These are phyloP conservation scores for Thamnophis sirtalis DNA, from an alignment of 2,113 vertebrate genomes.

Conservation along the genomic window DNA sequence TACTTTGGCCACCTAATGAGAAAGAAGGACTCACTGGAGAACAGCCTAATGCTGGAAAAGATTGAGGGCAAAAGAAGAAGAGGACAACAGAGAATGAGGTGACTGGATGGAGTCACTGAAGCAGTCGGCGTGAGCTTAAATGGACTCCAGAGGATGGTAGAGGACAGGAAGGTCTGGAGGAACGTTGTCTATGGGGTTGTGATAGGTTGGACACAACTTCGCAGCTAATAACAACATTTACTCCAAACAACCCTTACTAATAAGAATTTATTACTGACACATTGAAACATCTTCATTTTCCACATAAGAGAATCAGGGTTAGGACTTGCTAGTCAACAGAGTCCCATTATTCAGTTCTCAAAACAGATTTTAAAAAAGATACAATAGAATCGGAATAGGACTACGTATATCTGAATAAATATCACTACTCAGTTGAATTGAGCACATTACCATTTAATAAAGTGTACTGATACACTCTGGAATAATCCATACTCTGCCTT, in stretches of 20 bases:
- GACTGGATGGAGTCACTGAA: too few relatives aligned
- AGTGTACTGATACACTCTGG: not conserved
- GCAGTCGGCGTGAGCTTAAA: too few relatives aligned
- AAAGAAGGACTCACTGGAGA: too few relatives aligned
- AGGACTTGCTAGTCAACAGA: not conserved
- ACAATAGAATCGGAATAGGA: not conserved
- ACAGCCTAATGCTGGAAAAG: too few relatives aligned
- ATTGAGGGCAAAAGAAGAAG: too few relatives aligned
- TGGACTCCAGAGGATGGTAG: too few relatives aligned
- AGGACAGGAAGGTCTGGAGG: too few relatives aligned
- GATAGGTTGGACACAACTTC: too few relatives aligned
- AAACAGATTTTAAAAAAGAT: not conserved
- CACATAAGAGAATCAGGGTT: not conserved
- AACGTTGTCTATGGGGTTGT: too few relatives aligned
- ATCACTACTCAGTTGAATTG: not conserved
- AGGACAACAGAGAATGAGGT: too few relatives aligned
- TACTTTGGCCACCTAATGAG: too few relatives aligned
- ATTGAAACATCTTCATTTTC: constrained; percentile 7
- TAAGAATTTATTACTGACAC: constrained; percentile 27
- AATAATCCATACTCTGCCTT: not conserved
- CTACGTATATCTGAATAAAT: not conserved
- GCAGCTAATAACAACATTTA: not conserved
- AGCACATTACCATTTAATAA: not conserved
- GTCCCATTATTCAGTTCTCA: not conserved
- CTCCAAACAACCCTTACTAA: constrained; percentile 51